Base-by-base conservation (phyloP, 2,113 vertebrate species). In the Rhipidura dahli region DNA sequence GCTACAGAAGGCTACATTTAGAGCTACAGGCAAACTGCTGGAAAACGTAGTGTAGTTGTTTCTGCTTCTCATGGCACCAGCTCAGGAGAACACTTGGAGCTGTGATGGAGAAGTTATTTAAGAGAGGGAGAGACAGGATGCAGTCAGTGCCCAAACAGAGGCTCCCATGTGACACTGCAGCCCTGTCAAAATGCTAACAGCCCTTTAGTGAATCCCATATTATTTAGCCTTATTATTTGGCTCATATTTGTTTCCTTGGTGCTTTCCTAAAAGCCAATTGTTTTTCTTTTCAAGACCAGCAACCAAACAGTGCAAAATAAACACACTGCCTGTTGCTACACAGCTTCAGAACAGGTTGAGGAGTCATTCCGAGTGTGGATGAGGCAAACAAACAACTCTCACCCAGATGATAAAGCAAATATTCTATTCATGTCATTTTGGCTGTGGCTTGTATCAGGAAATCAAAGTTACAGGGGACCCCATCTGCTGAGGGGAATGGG, bases 31-130 rank as follows among this genome's bases (percentile, higher is more conserved):
- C 3, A 31, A 82, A 35, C 9, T 85, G 47, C 54, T 61, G 45
- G 35, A 54, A 79, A 81, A n/a, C 6, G 9, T 3, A 3, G 9
- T 5, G 28, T 3, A 9, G 42, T 11, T 54, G 13, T 50, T 72
- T 14, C 71, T 68, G 54, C 60, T 54, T 30, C 26, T 28, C 0
- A 0, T 1, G 2, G 51, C 12, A 15, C 15, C n/a, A n/a, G 37
- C 33, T 47, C 47, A 47, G 54, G 30, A 70, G 78, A 79, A 28
- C n/a, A 22, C 24, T 7, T 19, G 40, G 20, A 39, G 39, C 40
- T 31, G 8, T 0, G 15, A n/a, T 31, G 18, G 70, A 78, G 50
- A 44, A 40, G 56, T 23, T 28, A 10, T 39, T 86, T 28, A 24
- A 6, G 16, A 63, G 39, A 33, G 19, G 28, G 30, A 85, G 19